phyloP scores from a whole-genome alignment of 2,113 vertebrate genomes.

The Genyomyrus donnyi region DNA sequence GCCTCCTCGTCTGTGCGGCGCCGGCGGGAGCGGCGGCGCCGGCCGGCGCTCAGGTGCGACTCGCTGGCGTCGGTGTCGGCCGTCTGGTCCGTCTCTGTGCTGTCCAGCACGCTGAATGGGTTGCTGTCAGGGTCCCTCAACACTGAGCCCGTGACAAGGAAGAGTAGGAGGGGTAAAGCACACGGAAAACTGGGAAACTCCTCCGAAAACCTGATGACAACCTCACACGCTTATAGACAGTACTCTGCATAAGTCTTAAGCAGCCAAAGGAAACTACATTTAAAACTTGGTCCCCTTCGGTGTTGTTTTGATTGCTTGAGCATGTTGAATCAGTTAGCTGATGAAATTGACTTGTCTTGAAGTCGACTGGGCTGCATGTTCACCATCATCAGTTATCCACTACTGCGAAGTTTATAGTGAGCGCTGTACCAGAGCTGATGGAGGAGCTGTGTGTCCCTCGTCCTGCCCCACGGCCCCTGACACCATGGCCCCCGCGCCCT shows the following conservation, averaged over 20 bases:
- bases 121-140: constrained; percentile 83
- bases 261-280: neutral
- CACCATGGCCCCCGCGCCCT: constrained; percentile 73
- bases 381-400: neutral
- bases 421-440: constrained; percentile 76
- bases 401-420: neutral
- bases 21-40: constrained; percentile 83
- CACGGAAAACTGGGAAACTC: neutral
- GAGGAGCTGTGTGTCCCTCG: constrained; percentile 75
- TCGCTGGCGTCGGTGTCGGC: constrained; percentile 93
- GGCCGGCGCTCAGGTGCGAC: constrained; percentile 81
- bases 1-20: constrained; percentile 90
- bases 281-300: neutral
- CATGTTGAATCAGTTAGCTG: neutral
- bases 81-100: constrained; percentile 94
- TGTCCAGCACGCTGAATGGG: constrained; percentile 80
- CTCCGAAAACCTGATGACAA: neutral
- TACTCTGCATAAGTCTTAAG: neutral
- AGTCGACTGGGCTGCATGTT: neutral
- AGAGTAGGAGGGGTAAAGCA: neutral
- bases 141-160: constrained; percentile 46
- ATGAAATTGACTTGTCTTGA: neutral
- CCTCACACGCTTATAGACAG: neutral
- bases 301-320: neutral
- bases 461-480: constrained; percentile 76